phyloP scores from a whole-genome alignment of 2,113 vertebrate species.

The Bucco capensis region DNA sequence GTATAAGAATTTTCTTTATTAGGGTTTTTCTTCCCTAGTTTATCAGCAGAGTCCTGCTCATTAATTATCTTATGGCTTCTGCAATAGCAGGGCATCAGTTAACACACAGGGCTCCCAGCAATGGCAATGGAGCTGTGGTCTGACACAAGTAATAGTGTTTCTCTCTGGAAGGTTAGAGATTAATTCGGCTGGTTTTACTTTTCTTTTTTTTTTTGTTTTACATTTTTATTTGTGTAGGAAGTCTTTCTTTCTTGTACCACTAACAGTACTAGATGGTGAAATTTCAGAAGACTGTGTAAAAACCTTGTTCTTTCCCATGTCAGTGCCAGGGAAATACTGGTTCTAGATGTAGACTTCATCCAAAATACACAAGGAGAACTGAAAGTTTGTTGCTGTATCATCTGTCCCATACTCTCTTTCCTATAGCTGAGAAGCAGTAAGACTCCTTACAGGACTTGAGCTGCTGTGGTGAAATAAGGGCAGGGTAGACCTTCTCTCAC shows the following conservation, averaged over 20 bases:
- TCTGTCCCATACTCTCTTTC: neutral
- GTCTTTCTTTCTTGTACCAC: neutral
- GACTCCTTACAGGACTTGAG: neutral
- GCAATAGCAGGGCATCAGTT: neutral
- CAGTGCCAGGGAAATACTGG: neutral
- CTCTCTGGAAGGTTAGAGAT: neutral
- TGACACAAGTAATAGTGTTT: fast-evolving
- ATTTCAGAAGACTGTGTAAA: neutral
- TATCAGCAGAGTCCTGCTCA: neutral
- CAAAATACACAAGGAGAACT: neutral
- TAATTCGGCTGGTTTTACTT: neutral
- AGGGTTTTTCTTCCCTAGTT: neutral
- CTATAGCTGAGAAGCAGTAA: neutral
- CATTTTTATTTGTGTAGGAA: neutral
- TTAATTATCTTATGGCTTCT: neutral
- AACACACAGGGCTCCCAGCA: neutral
- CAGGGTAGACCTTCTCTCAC: neutral
- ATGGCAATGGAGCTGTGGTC: neutral
- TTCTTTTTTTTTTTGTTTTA: no score
- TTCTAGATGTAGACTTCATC: neutral
- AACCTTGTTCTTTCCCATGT: neutral
- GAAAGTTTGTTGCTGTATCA: neutral
- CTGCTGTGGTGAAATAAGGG: neutral
- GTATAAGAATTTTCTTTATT: neutral
- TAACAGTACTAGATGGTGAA: neutral